phyloP scores from a whole-genome alignment of 2,797 vertebrate genomes.

The Sebastes matsubarae region DNA sequence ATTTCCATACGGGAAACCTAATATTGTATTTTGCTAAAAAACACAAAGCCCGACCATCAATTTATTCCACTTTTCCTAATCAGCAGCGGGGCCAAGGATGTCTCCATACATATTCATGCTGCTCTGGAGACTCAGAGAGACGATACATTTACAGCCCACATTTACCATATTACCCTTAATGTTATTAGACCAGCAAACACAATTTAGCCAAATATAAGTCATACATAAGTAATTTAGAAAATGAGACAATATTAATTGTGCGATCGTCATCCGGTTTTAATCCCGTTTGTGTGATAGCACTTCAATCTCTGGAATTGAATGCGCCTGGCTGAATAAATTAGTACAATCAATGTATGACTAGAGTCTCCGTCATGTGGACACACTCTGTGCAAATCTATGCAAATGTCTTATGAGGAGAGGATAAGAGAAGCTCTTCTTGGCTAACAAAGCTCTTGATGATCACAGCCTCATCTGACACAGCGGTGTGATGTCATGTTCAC shows the following conservation, averaged over 20 bases:
- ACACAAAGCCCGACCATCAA: conserved; percentile 58
- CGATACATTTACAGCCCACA: conserved; percentile 68
- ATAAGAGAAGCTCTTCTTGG: conserved; percentile 70
- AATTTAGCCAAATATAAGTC: conserved; percentile 76
- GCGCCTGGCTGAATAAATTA: conserved; percentile 75
- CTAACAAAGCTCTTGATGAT: conserved; percentile 70
- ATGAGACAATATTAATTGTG: conserved; percentile 74
- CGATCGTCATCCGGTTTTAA: conserved; percentile 68
- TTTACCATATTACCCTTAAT: conserved; percentile 76
- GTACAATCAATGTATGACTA: conserved; percentile 76
- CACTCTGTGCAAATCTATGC: conserved; percentile 74
- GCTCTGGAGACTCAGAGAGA: conserved; percentile 54
- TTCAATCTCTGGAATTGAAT: conserved; percentile 73
- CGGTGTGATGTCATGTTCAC: conserved; percentile 56
- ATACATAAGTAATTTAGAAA: conserved; percentile 74
- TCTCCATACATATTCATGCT: conserved; percentile 80
- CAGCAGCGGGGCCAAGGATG: conserved; percentile 68
- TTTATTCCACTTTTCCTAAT: conserved; percentile 78
- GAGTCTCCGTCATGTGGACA: conserved; percentile 72
- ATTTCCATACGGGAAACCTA: conserved; percentile 47
- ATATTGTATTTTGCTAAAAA: conserved; percentile 52
- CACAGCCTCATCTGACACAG: conserved; percentile 43
- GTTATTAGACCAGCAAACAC: conserved; percentile 76
- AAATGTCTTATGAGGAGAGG: conserved; percentile 68
- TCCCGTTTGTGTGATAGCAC: conserved; percentile 71